A percentile compares a stretch with the other conserved stretches of the same genome.
These are phyloP conservation scores for Rhyacichthys aspro DNA, from an alignment of 2,797 vertebrate genomes.

Conservation along the genomic window DNA sequence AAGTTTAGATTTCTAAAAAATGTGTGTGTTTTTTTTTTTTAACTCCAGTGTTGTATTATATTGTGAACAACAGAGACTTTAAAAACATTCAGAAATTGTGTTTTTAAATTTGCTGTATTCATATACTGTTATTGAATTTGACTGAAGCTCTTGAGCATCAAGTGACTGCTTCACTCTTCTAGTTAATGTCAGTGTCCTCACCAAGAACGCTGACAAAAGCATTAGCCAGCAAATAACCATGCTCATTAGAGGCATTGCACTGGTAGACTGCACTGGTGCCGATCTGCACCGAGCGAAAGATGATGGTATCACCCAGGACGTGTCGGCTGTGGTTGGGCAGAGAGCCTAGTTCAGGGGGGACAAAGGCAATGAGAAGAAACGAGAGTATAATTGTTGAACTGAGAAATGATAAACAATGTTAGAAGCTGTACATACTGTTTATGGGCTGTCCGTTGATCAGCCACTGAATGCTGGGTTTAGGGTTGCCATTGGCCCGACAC, in stretches of 20 bases:
- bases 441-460: slow-evolving; percentile 89
- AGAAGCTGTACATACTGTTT: slow-evolving; percentile 78
- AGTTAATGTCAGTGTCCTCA: slow-evolving; percentile 62
- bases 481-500: slow-evolving; percentile 94
- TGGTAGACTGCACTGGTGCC: slow-evolving; percentile 94
- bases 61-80: too few species aligned
- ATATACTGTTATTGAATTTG: too few species aligned
- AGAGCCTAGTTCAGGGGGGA: slow-evolving; percentile 65
- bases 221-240: slow-evolving; percentile 94
- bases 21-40: too few species aligned
- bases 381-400: too few species aligned
- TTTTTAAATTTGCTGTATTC: too few species aligned
- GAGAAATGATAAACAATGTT: too few species aligned
- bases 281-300: slow-evolving; percentile 91
- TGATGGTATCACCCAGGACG: slow-evolving; percentile 89
- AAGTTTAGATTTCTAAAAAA: too few species aligned
- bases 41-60: too few species aligned
- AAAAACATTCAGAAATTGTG: too few species aligned
- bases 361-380: neutral
- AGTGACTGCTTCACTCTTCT: too few species aligned
- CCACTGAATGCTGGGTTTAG: slow-evolving; percentile 94
- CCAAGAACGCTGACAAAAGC: slow-evolving; percentile 94
- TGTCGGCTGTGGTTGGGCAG: slow-evolving; percentile 82
- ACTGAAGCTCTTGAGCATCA: too few species aligned
- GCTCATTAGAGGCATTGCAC: slow-evolving; percentile 95